Evolutionary conservation across 2,888 invertebrate species (phyloP).

Genomic region (Germaria angustata): DNA sequence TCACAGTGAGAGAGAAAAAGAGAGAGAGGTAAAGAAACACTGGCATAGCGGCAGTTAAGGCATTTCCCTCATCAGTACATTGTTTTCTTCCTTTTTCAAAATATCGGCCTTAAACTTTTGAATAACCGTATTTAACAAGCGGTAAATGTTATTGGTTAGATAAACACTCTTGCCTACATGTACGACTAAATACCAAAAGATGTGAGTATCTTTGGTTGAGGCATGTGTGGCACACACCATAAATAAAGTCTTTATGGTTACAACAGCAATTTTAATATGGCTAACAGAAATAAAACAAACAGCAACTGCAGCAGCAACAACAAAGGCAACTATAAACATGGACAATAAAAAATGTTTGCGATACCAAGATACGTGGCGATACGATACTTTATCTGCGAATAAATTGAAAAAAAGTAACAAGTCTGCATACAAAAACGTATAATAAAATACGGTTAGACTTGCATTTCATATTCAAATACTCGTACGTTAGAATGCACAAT

Average conservation of each 20-base stretch:
- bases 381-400: not conserved
- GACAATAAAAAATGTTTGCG: conserved; percentile 29
- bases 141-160: conserved; percentile 13
- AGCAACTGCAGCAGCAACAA: not conserved
- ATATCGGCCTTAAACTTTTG: conserved; percentile 19
- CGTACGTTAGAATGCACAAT: conserved; percentile 22
- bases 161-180: not conserved
- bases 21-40: no score
- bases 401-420: conserved; percentile 25
- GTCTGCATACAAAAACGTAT: not conserved
- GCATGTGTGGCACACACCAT: conserved; percentile 54
- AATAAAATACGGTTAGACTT: conserved; percentile 30
- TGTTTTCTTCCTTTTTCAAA: no score
- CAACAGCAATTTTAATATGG: conserved; percentile 30
- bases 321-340: conserved; percentile 17
- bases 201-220: conserved; percentile 28
- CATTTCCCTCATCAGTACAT: no score
- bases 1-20: no score
- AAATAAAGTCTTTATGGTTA: conserved; percentile 55
- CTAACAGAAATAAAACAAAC: conserved; percentile 6
- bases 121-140: conserved; percentile 45
- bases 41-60: no score
- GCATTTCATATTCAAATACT: conserved; percentile 31
- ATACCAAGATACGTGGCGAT: conserved; percentile 22
- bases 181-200: conserved; percentile 16